A percentile compares a stretch with the other conserved stretches of the same genome.
Evolutionary conservation across 2,888 invertebrate species (phyloP).

Genomic region (Ptycholaimellus sp.): DNA sequence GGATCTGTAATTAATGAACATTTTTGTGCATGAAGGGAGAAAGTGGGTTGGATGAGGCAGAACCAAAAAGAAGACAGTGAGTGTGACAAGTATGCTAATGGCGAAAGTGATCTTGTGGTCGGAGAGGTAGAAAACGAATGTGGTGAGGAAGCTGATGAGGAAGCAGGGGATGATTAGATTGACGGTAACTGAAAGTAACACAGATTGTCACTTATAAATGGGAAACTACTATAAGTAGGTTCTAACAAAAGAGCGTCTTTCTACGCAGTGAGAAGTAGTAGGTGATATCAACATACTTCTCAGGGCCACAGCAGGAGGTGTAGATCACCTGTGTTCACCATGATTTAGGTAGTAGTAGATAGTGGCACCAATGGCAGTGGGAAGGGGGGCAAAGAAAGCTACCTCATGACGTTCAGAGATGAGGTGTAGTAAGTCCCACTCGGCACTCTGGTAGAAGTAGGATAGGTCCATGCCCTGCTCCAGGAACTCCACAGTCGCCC

Average conservation of each 20-base stretch:
- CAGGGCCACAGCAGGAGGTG: constrained; percentile 23
- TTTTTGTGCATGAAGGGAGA: background rate
- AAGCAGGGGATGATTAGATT: constrained; percentile 25
- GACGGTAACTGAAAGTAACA: too few relatives aligned
- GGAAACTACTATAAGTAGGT: too few relatives aligned
- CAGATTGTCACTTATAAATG: too few relatives aligned
- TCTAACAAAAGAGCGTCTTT: constrained; percentile 23
- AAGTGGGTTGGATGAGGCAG: constrained; percentile 1
- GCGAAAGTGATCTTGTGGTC: constrained; percentile 26
- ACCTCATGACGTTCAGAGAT: constrained; percentile 20
- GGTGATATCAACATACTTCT: constrained; percentile 24
- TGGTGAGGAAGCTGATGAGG: constrained; percentile 22
- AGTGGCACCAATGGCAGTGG: too few relatives aligned
- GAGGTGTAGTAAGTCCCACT: constrained; percentile 23
- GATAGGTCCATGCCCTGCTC: constrained; percentile 23
- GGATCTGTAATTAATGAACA: constrained; percentile 11
- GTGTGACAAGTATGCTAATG: constrained; percentile 24
- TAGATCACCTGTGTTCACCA: too few relatives aligned
- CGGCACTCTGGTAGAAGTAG: constrained; percentile 23
- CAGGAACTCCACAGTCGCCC: constrained; percentile 16
- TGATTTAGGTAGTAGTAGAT: too few relatives aligned
- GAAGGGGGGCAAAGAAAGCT: constrained; percentile 8
- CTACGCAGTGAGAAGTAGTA: constrained; percentile 21
- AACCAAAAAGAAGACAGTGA: constrained; percentile 26
- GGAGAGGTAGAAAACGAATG: constrained; percentile 24